Evolutionary conservation across 2,797 vertebrate genomes (phyloP).

Genomic region (Spinibarbus caldwelli): DNA sequence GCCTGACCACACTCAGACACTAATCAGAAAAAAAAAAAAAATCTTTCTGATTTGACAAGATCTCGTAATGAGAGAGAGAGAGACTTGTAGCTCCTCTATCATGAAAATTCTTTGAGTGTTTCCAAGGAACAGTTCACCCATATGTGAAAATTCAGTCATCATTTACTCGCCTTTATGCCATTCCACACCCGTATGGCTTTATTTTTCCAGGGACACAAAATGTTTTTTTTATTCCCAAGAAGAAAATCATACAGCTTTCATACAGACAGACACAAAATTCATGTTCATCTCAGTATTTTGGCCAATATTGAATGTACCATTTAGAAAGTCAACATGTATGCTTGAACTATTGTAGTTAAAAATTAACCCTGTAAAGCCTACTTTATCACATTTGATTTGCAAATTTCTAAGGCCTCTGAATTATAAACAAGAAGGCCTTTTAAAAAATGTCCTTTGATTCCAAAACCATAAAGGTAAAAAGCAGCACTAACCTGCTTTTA

Average conservation of each 20-base stretch:
- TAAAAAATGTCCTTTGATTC: background rate
- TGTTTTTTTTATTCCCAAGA: background rate
- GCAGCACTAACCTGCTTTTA: background rate
- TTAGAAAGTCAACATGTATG: background rate
- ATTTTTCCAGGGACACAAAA: background rate
- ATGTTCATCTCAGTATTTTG: background rate
- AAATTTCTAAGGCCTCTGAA: background rate
- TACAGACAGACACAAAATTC: background rate
- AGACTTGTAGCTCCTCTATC: background rate
- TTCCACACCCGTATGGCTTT: background rate
- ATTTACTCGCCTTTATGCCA: background rate
- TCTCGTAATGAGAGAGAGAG: background rate
- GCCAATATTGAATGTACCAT: background rate
- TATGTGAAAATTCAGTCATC: slow-evolving; percentile 9
- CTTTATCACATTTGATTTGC: background rate
- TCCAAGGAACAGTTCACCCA: background rate
- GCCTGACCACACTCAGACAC: slow-evolving; percentile 1
- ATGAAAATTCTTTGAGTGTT: background rate
- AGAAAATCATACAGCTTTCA: background rate
- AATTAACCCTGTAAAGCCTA: background rate
- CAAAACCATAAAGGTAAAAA: background rate
- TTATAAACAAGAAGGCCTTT: background rate
- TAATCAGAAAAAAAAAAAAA: slow-evolving; percentile 4
- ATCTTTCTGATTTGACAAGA: background rate
- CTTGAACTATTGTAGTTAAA: background rate